Conservation (phyloP, 2,113 vertebrate genomes). For the Megaleporinus macrocephalus region DNA sequence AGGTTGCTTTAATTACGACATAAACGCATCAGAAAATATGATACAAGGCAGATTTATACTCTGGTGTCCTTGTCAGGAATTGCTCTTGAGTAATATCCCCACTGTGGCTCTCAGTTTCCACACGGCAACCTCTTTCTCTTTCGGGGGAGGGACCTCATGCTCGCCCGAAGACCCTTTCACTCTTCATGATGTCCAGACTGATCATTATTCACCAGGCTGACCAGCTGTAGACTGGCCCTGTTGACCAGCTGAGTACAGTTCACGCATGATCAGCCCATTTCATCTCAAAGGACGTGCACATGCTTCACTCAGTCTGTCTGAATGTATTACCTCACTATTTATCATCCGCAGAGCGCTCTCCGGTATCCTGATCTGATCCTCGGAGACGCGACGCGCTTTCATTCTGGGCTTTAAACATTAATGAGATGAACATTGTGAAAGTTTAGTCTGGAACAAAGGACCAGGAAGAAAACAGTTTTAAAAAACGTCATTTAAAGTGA, state of each 20-base stretch:
- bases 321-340: background rate
- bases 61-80: too few species aligned
- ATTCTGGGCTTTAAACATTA: background rate
- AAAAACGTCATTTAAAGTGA: too few species aligned
- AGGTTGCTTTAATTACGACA: too few species aligned
- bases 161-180: background rate
- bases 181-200: background rate
- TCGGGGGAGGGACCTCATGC: too few species aligned
- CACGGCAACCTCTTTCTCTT: too few species aligned
- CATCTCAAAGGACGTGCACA: background rate
- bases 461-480: too few species aligned
- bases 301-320: background rate
- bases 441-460: too few species aligned
- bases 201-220: background rate
- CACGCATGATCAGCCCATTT: background rate
- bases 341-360: background rate
- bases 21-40: too few species aligned
- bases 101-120: too few species aligned
- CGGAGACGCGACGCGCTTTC: rapidly evolving
- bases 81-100: too few species aligned
- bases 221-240: background rate
- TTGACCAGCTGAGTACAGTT: background rate
- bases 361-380: background rate
- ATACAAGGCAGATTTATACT: too few species aligned
- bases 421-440: too few species aligned